Conservation (phyloP, 2,888 invertebrate genomes). For the Peribatodes rhomboidaria region DNA sequence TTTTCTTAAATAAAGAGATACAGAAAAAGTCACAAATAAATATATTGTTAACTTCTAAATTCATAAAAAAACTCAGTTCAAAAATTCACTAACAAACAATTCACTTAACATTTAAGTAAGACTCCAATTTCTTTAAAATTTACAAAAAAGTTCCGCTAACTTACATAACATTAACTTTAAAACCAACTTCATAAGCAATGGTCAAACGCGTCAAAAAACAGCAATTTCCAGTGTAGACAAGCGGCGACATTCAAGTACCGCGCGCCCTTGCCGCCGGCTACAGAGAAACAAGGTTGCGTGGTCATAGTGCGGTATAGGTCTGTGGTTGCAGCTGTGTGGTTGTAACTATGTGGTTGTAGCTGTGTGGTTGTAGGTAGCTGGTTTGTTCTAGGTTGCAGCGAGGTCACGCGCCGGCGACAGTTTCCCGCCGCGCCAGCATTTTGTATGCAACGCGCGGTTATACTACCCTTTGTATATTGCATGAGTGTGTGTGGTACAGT, state of each 20-base stretch:
- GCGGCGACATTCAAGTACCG: background rate
- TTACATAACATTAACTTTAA: too few relatives aligned
- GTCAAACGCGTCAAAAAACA: background rate
- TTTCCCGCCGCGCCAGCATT: conserved; percentile 8
- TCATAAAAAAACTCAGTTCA: too few relatives aligned
- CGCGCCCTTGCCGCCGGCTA: background rate
- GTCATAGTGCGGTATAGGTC: background rate
- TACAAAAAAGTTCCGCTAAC: too few relatives aligned
- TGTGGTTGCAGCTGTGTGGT: background rate
- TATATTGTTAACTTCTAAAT: too few relatives aligned
- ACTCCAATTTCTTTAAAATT: too few relatives aligned
- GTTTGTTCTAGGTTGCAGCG: background rate
- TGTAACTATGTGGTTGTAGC: background rate
- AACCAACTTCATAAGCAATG: background rate
- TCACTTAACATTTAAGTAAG: too few relatives aligned
- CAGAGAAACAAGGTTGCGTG: background rate
- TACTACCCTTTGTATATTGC: background rate
- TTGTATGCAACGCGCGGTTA: conserved; percentile 5
- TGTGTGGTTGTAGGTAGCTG: too few relatives aligned
- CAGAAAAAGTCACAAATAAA: too few relatives aligned
- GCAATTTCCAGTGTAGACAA: background rate
- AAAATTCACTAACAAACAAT: too few relatives aligned
- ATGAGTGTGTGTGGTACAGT: background rate
- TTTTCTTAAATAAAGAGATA: too few relatives aligned
- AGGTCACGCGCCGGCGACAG: background rate